Percentiles rank a stretch among this genome's conserved stretches.
phyloP scores from a whole-genome alignment of 2,113 vertebrate species.

The Paramormyrops kingsleyae region DNA sequence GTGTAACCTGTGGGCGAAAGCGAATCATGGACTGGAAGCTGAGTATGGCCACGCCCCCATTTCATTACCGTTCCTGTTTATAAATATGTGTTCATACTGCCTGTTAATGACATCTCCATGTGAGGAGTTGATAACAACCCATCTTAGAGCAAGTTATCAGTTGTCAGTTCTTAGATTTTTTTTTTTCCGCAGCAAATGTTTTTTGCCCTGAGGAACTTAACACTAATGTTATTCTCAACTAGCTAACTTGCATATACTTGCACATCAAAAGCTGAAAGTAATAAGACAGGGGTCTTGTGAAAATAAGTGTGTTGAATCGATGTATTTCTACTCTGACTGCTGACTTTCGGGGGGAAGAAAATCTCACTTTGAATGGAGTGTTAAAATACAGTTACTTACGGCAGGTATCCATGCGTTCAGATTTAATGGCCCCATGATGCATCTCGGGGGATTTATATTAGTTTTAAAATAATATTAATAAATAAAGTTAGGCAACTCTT shows the following conservation, averaged over 20 bases:
- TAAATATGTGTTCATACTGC: conserved; percentile 31
- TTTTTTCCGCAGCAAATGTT: conserved; percentile 40
- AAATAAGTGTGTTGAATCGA: conserved; percentile 67
- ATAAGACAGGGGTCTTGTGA: conserved; percentile 65
- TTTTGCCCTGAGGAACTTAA: conserved; percentile 84
- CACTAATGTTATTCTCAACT: conserved; percentile 86
- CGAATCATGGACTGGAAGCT: conserved; percentile 21
- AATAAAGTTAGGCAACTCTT: conserved; percentile 98
- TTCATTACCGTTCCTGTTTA: conserved; percentile 30
- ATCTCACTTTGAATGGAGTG: conserved; percentile 70
- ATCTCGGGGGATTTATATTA: conserved; percentile 85
- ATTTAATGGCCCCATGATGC: conserved; percentile 75
- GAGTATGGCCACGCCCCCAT: conserved; percentile 32
- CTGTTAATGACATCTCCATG: conserved; percentile 39
- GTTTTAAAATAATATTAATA: conserved; percentile 94
- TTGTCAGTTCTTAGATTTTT: conserved; percentile 12
- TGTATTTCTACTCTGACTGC: conserved; percentile 75
- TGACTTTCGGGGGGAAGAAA: conserved; percentile 46
- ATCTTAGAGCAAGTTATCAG: conserved; percentile 27
- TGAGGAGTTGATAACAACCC: conserved; percentile 35
- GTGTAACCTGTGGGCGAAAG: conserved; percentile 28
- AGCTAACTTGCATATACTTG: conserved; percentile 91
- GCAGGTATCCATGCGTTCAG: conserved; percentile 83
- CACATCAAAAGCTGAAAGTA: conserved; percentile 72
- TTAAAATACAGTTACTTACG: conserved; percentile 79